Base-by-base conservation (phyloP, 2,888 invertebrate genomes). In the Eurois occulta region DNA sequence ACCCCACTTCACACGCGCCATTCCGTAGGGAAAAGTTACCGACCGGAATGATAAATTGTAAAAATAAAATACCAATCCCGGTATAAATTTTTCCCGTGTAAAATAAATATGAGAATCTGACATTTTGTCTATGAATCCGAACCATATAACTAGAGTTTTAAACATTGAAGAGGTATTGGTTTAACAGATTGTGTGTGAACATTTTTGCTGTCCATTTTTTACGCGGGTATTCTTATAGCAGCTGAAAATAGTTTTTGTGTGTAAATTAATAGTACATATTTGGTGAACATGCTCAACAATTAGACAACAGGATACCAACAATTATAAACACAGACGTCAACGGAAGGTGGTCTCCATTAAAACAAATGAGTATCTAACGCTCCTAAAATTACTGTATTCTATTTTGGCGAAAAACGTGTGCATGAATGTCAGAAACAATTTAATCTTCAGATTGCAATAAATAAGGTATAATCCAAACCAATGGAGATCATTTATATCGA, bases 21-120 rank as follows among this genome's bases (percentile, higher is more conserved):
- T 88, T 85, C 88, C 87, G 88, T 78, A 78, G 88, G 83, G 78
- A 65, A 78, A 85, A 85, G 74, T 88, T 88, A 81, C 83, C 84
- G 80, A 86, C 64, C 82, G 81, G 86, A 85, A 88, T 90, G 88
- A 90, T 88, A 87, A 85, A 89, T 88, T 83, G 88, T 83, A 86
- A 88, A 89, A 87, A 90, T 83, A 84, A 88, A 88, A 88, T 85
- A 85, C 83, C 78, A 84, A 86, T 79, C 70, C 72, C 55, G 46
- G 72, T 80, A 83, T 85, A 88, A 81, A 84, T 88, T 80, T 77
- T 84, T 35, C 62, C 41, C 41, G 79, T 79, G 66, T 60, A 76
- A 81, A 85, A 89, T 80, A 82, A 85, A 81, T 77, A 81, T 69
- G 60, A 83, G 77, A n/a, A 71, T 65, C 72, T 71, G 80, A 78